Evolutionary conservation across 2,888 invertebrate genomes (phyloP), one percentile per base, ranked within the genome.

Genomic region (Tridacna gigas): DNA sequence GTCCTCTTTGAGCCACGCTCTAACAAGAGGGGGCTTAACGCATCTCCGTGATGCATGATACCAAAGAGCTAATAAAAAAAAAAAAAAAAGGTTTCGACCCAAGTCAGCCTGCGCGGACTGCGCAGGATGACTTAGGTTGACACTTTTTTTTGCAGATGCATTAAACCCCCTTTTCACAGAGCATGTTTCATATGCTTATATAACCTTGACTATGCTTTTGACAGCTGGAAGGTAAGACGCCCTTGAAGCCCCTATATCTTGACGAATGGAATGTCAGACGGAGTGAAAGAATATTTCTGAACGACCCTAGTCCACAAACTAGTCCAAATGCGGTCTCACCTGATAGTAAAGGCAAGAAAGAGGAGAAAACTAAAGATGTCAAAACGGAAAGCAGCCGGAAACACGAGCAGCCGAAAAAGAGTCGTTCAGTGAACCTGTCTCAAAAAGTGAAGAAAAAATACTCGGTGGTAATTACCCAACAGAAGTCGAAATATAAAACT

Each of bases 251-350:
- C 15, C 80, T 93, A 5, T 92, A 91, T 77, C 88, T 94, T 66
- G 94, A 94, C 77, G 93, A 93, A 75, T 94, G 94, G 95, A 90
- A 90, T 60, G 83, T 91, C n/a, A 89, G 95, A 15, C 90, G 95
- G 26, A 95, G 95, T 89, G 95, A 95, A 82, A 84, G 95, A 20
- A 95, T 95, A 61, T 95, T 95, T 86, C 91, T 95, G 18, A 95
- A 92, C 87, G 95, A 95, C 73, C 89, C 92, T 47, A 93, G 92
- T 80, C 91, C 92, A 37, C 92, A 91, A 79, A 91, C 91, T 60
- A 90, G 91, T 74, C 91, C 92, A 37, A 90, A 90, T 79, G 89
- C 80, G 60, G 51, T 80, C 15, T 80, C 82, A 3, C 76, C 80
- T 26, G 77, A 74, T 20, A 45, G 22, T 4, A 77, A 74, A 22